Conservation (phyloP, 2,888 invertebrate genomes). For the Agrochola lota region DNA sequence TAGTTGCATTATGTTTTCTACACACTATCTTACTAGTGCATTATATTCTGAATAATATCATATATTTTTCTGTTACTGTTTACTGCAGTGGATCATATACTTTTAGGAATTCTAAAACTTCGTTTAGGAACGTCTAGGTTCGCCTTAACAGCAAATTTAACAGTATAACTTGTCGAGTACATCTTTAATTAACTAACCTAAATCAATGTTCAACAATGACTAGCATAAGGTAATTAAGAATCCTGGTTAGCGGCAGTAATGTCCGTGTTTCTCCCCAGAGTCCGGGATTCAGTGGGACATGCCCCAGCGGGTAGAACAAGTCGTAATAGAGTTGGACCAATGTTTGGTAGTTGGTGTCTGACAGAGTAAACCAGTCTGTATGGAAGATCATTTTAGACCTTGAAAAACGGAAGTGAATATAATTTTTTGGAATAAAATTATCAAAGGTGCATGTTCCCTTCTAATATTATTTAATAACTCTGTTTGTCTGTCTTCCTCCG, state of each 20-base stretch:
- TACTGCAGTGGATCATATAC: no score
- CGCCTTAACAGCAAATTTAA: no score
- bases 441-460: neutral
- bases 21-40: no score
- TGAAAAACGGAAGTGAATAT: neutral
- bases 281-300: conserved; percentile 16
- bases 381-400: neutral
- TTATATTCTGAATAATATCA: no score
- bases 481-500: neutral
- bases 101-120: no score
- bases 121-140: no score
- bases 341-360: neutral
- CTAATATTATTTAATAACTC: neutral
- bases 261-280: conserved; percentile 14
- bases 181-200: conserved; percentile 4
- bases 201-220: conserved; percentile 32
- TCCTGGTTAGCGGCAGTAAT: conserved; percentile 20
- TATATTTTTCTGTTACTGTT: no score
- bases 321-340: conserved; percentile 1
- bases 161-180: no score
- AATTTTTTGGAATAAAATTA: no score
- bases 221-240: conserved; percentile 36
- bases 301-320: conserved; percentile 22
- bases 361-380: neutral
- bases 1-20: no score